Conservation (phyloP, 2,888 invertebrate genomes). For the Cepaea hortensis region DNA sequence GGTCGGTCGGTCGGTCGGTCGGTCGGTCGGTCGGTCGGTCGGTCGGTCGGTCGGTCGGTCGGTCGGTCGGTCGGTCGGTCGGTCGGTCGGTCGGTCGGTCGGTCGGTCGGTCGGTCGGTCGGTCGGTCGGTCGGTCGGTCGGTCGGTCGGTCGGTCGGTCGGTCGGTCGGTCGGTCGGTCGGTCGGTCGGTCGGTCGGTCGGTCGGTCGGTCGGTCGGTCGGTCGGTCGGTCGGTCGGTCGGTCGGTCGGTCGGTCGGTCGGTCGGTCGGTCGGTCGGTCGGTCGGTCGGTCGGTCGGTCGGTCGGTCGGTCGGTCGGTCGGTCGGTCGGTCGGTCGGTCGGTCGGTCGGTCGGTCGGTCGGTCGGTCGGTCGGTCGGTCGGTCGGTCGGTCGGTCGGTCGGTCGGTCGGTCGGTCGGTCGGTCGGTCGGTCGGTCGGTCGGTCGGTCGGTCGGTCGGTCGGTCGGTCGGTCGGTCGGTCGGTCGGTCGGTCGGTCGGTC, state of each 20-base stretch:
- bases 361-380: not conserved
- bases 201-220: too few species aligned
- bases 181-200: too few species aligned
- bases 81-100: not conserved
- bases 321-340: not conserved
- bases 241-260: not conserved
- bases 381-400: not conserved
- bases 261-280: not conserved
- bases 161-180: constrained; percentile 2
- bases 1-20: not conserved
- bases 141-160: not conserved
- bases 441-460: not conserved
- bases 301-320: not conserved
- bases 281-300: not conserved
- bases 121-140: not conserved
- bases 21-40: not conserved
- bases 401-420: not conserved
- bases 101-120: not conserved
- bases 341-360: not conserved
- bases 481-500: not conserved
- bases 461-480: not conserved
- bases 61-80: not conserved
- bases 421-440: not conserved
- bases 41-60: not conserved
- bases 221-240: too few species aligned